Evolutionary conservation across 1,140 invertebrate species (phyloP), one percentile per base, ranked within the genome.

Genomic region (Piezodorus guildinii): DNA sequence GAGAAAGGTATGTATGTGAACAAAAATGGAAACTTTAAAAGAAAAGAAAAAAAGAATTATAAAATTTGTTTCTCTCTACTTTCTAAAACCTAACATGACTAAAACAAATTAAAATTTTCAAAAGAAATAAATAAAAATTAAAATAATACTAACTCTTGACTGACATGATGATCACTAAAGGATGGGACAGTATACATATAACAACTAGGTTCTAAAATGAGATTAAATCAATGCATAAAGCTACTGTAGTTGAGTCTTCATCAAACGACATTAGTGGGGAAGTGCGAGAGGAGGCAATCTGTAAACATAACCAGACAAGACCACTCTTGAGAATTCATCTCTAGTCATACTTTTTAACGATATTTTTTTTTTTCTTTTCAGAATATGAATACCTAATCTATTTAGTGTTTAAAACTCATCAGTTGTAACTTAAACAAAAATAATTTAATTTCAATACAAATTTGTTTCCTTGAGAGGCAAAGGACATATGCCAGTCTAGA

Each of bases 271-370:
- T 59, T 59, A 62, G 23, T 58, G 45, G 27, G 25, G 16, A 60
- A 62, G 34, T 27, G 39, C 45, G 30, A 62, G n/a, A 61, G 25
- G 49, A 45, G 49, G 19, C 44, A 62, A 39, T 66, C 65, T 66
- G 65, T 62, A 66, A 66, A 19, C 60, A 66, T 66, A 65, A 65
- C 63, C 63, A 65, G 54, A 65, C 54, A 65, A 60, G 49, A 65
- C 25, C 19, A 51, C 59, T 30, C 21, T 14, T 52, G 21, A 62
- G 39, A 27, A 34, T 34, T 45, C 30, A 46, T 17, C 60, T 44
- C 15, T 44, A 61, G 16, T 46, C 30, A 61, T 44, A 61, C 4
- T 44, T 17, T 25, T 61, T 14, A 25, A 61, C 34, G 21, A 44
- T 2, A 10, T 25, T 58, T 27, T 27, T 27, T 25, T n/a, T 27